Base-by-base conservation (phyloP, 1,140 invertebrate genomes). In the Drosophila nikananu region DNA sequence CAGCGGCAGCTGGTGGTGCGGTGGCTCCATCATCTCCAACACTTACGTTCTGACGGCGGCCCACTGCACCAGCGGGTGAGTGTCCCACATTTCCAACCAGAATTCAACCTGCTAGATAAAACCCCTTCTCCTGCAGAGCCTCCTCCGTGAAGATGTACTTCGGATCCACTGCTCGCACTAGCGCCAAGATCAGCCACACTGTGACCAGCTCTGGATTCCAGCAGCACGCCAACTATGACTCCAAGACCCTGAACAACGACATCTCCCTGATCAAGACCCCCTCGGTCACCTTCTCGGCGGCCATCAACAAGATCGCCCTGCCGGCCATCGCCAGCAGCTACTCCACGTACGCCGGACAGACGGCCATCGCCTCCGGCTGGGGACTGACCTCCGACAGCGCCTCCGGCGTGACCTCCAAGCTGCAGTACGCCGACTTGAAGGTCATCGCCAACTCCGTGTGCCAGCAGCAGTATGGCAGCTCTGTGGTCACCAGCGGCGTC, bases 21-120 rank as follows among this genome's bases (percentile, higher is more conserved):
- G 95, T 9, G 95, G 95, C 13, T 94, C 94, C 44, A 80, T 96
- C 52, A 94, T 95, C 25, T 92, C 90, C 70, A 79, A 84, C 49
- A 48, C 92, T 6, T 95, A 93, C 92, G 89, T 95, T 3, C 63
- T 95, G 42, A 94, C 94, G 5, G 95, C 95, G 8, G 95, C 95
- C n/a, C 95, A 96, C 71, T 95, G 95, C 72, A 73, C 67, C 95
- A 63, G 32, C 54, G 81, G 74, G 80, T 83, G 44, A 57, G 76
- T 17, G 13, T 17, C 30, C 17, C 9, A n/a, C 1, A 51, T 7
- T 3, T 23, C 8, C 19, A 12, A 6, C 30, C 1, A 30, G 5
- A 54, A 12, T 32, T 74, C 67, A 67, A 8, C 46, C 55, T 12
- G 27, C 21, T 19, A 10, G 25, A 9, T 8, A 5, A 5, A 13